These are phyloP conservation scores for Parelbella ahira DNA, from an alignment of 2,888 invertebrate genomes.

Conservation along the genomic window DNA sequence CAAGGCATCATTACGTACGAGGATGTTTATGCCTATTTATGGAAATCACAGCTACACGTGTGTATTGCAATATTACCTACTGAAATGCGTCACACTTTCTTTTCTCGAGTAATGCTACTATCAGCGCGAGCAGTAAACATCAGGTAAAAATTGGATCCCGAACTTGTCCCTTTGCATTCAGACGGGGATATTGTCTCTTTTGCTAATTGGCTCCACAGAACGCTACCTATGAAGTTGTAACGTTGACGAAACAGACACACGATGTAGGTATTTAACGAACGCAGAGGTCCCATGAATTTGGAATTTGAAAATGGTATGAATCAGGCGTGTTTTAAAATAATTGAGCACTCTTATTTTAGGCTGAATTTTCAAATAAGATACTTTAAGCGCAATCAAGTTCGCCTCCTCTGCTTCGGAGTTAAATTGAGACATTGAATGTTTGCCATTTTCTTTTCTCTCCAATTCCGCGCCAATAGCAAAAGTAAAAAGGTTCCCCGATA, in stretches of 20 bases:
- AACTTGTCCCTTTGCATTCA: slow-evolving; percentile 55
- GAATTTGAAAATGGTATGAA: slow-evolving; percentile 56
- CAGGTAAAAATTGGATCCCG: slow-evolving; percentile 73
- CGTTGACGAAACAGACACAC: slow-evolving; percentile 51
- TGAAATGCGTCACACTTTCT: slow-evolving; percentile 53
- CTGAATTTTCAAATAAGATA: slow-evolving; percentile 43
- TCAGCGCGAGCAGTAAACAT: slow-evolving; percentile 66
- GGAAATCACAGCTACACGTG: slow-evolving; percentile 42
- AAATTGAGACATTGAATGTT: slow-evolving; percentile 75
- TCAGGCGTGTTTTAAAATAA: slow-evolving; percentile 58
- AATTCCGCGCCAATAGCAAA: slow-evolving; percentile 68
- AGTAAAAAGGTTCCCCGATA: slow-evolving; percentile 64
- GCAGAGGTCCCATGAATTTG: slow-evolving; percentile 44
- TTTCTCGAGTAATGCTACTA: slow-evolving; percentile 64
- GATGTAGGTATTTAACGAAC: slow-evolving; percentile 50
- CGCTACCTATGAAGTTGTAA: slow-evolving; percentile 35
- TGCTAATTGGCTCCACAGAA: slow-evolving; percentile 60
- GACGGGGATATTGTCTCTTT: slow-evolving; percentile 60
- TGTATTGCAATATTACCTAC: slow-evolving; percentile 51
- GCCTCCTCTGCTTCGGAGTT: slow-evolving; percentile 42
- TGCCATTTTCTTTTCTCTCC: slow-evolving; percentile 68
- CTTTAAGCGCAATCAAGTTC: slow-evolving; percentile 59
- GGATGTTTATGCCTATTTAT: slow-evolving; percentile 37
- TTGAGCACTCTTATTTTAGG: slow-evolving; percentile 53
- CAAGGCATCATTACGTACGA: slow-evolving; percentile 2